Conservation (phyloP, 2,888 invertebrate genomes). For the Drosophila monieri region DNA sequence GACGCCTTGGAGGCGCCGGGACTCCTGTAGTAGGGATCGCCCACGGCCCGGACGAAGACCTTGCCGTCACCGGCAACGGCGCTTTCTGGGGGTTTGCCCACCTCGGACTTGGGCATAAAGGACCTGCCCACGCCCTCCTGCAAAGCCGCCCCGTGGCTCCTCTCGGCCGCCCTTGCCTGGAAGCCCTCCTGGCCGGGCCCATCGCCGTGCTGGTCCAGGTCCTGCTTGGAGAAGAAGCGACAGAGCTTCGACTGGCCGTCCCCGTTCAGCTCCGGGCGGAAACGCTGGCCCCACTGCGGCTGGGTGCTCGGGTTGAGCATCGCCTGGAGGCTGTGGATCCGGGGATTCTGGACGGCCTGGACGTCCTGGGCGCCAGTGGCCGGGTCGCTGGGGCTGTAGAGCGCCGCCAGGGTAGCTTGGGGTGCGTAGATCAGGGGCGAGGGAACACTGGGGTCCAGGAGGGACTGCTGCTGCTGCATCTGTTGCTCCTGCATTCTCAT, state of each 20-base stretch:
- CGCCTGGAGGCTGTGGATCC: too few species aligned
- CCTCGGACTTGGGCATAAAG: neutral
- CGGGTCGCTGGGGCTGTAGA: neutral
- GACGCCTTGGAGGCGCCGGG: constrained; percentile 1
- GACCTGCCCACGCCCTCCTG: neutral
- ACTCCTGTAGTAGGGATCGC: neutral
- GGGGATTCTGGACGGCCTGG: too few species aligned
- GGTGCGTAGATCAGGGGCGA: neutral
- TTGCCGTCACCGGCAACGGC: neutral
- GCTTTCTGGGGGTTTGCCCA: neutral
- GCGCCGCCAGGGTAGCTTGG: neutral
- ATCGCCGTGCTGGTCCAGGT: neutral
- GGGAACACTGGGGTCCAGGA: neutral
- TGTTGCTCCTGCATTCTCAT: neutral
- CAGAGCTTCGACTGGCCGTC: neutral
- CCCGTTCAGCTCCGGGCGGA: neutral
- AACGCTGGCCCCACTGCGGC: too few species aligned
- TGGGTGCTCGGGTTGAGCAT: too few species aligned
- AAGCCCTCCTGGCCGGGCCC: neutral
- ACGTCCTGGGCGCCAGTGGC: too few species aligned
- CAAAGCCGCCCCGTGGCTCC: neutral
- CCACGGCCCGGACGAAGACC: neutral
- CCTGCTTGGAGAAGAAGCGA: neutral
- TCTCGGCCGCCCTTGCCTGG: neutral
- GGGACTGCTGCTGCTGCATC: neutral